phyloP scores from a whole-genome alignment of 2,797 vertebrate species.

The Rhabdophis nuchalis region DNA sequence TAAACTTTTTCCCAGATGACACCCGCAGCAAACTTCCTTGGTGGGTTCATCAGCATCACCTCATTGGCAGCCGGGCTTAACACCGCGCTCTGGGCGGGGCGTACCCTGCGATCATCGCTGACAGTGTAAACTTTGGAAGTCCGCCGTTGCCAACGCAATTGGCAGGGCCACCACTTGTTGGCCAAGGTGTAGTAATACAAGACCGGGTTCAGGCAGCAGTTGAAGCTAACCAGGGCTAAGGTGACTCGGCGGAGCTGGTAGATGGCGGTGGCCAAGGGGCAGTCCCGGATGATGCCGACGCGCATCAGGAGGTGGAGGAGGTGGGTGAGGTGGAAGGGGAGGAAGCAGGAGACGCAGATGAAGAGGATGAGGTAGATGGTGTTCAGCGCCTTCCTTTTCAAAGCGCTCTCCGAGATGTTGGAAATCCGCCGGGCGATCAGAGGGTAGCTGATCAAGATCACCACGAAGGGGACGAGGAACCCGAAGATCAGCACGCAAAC shows the following conservation, averaged over 20 bases:
- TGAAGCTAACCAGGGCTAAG: constrained; percentile 76
- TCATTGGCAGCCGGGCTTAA: fast-evolving
- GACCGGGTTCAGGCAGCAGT: constrained; percentile 81
- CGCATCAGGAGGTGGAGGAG: constrained; percentile 74
- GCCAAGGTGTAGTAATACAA: constrained; percentile 76
- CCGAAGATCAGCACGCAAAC: constrained; percentile 69
- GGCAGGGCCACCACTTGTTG: constrained; percentile 62
- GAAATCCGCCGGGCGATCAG: constrained; percentile 65
- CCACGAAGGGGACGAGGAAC: constrained; percentile 69
- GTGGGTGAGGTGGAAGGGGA: constrained; percentile 78
- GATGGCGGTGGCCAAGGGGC: constrained; percentile 37
- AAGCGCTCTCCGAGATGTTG: constrained; percentile 39
- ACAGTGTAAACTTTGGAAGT: constrained; percentile 67
- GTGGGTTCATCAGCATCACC: not conserved
- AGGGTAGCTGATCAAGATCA: constrained; percentile 75
- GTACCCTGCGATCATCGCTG: fast-evolving
- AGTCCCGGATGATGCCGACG: constrained; percentile 42
- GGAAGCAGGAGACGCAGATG: constrained; percentile 80
- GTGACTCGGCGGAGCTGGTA: constrained; percentile 70
- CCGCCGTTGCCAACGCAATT: constrained; percentile 47
- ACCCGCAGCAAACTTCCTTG: not conserved
- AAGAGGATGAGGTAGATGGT: constrained; percentile 71
- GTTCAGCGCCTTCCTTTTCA: constrained; percentile 63
- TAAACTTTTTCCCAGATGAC: no score
- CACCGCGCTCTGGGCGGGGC: fast-evolving